Evolutionary conservation across 2,888 invertebrate genomes (phyloP), one percentile per base, ranked within the genome.

Genomic region (Sinhomidia bicolor): DNA sequence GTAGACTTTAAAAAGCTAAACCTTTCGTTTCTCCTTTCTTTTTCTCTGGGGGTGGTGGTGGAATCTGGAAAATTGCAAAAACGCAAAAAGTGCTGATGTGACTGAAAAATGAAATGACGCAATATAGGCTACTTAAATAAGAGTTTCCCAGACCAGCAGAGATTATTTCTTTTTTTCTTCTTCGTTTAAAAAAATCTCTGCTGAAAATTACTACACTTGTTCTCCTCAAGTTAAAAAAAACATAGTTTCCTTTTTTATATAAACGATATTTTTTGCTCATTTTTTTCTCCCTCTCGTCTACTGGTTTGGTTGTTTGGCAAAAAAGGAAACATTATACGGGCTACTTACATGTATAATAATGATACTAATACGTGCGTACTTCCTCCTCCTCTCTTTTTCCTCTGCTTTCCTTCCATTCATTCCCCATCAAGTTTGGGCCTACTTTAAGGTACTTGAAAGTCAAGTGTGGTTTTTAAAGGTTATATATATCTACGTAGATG

Each of bases 41-140:
- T 29, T 17, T 7, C 17, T 12, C 26, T 36, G 36, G 3, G 36
- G 36, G 0, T 29, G 14, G n/a, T 68, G 12, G 68, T 68, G 51
- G 65, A 83, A 54, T 68, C 71, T 71, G 54, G 44, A 44, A 76
- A 76, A 76, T 60, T 84, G 60, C 76, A 84, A 84, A 76, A 60
- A 23, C 60, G 44, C 41, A 26, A 74, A 76, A 84, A 84, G 76
- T 76, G 84, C 84, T 84, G 84, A 82, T 68, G 47, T 65, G 47
- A 74, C 60, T 41, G 81, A 74, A 84, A n/a, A 84, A 76, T 41
- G 74, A 84, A 84, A 84, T 84, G 84, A 41, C 74, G 84, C 60
- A 76, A 60, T 47, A 60, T 84, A 76, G 74, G 76, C 74, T 74
- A 74, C 83, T 83, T 84, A 84, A 84, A 57, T 84, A 84, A 74